phyloP scores from a whole-genome alignment of 1,140 invertebrate genomes.

The Hirudo medicinalis region DNA sequence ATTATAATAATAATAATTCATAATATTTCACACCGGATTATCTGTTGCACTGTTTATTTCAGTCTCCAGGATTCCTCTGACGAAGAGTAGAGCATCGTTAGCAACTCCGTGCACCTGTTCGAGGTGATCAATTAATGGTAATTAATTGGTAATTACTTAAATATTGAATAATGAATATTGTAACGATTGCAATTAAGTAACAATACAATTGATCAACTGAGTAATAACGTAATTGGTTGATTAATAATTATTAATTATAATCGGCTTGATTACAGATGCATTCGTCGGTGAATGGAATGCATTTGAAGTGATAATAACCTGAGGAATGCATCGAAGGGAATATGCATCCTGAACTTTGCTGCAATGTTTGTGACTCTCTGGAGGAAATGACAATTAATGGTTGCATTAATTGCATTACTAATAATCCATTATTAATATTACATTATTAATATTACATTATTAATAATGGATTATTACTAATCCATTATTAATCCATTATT shows the following conservation, averaged over 20 bases:
- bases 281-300: neutral
- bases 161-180: too few species aligned
- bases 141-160: neutral
- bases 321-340: conserved; percentile 57
- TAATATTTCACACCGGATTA: conserved; percentile 50
- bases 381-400: too few species aligned
- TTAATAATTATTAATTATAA: neutral
- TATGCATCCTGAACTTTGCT: conserved; percentile 61
- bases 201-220: too few species aligned
- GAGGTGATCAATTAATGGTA: too few species aligned
- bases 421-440: too few species aligned
- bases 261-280: neutral
- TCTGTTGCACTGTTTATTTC: conserved; percentile 63
- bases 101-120: conserved; percentile 51
- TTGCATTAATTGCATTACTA: too few species aligned
- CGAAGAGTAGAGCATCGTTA: conserved; percentile 59
- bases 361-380: conserved; percentile 57
- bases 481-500: too few species aligned
- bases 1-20: conserved; percentile 22
- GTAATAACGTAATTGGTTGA: too few species aligned
- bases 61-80: conserved; percentile 49
- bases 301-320: conserved; percentile 41
- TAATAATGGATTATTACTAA: too few species aligned
- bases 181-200: too few species aligned
- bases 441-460: too few species aligned